Percentiles rank a stretch among this genome's conserved stretches.
Evolutionary conservation across 2,797 vertebrate genomes (phyloP).

Genomic region (Aselliscus stoliczkanus): DNA sequence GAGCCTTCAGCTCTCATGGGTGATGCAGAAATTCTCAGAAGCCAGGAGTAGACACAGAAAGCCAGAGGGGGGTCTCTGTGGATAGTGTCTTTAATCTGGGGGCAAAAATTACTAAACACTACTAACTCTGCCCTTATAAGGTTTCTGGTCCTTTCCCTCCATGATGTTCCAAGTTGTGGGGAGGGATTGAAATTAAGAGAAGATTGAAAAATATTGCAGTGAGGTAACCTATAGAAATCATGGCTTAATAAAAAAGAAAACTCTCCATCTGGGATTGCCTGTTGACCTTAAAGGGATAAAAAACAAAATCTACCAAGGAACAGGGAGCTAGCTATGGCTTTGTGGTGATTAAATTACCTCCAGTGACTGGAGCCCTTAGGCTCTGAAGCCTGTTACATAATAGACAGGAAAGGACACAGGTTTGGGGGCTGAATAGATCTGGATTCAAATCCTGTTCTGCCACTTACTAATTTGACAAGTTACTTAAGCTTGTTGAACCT

Average conservation of each 20-base stretch:
- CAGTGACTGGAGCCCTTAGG: background rate
- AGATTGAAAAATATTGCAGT: background rate
- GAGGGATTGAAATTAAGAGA: background rate
- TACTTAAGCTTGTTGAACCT: background rate
- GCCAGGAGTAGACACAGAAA: background rate
- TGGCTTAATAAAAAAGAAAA: background rate
- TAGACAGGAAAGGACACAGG: background rate
- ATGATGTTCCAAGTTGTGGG: background rate
- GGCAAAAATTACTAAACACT: background rate
- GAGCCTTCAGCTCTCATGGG: background rate
- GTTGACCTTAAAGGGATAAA: background rate
- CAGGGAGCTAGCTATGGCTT: background rate
- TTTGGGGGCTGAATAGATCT: background rate
- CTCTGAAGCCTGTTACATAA: background rate
- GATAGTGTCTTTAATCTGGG: background rate
- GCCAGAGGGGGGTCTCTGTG: background rate
- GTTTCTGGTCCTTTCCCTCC: background rate
- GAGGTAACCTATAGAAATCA: background rate
- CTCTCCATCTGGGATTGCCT: background rate
- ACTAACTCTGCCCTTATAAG: background rate
- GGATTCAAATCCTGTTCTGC: background rate
- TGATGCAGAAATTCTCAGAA: background rate
- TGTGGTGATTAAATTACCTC: background rate
- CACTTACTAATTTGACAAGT: background rate
- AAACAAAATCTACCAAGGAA: background rate